Evolutionary conservation across 2,888 invertebrate genomes (phyloP).

Genomic region (Himalopsyche kuldschensis): DNA sequence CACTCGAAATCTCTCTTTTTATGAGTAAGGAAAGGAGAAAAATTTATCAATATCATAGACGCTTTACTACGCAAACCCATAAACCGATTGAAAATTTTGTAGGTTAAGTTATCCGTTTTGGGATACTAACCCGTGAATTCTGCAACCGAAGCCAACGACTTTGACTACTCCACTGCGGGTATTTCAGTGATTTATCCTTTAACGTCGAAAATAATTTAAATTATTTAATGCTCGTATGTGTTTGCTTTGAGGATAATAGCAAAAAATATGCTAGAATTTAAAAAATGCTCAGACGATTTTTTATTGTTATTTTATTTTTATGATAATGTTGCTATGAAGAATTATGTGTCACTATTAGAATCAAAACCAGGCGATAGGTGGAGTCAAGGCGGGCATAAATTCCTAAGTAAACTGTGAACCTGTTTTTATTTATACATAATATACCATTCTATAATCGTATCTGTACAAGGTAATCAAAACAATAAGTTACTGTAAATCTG

Average conservation of each 20-base stretch:
- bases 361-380: background rate
- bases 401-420: constrained; percentile 1
- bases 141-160: too few species aligned
- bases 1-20: too few species aligned
- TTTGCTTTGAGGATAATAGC: background rate
- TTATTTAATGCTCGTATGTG: too few species aligned
- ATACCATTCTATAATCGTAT: background rate
- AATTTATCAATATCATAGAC: too few species aligned
- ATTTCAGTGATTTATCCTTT: too few species aligned
- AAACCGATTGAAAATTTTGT: too few species aligned
- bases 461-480: background rate
- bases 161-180: too few species aligned
- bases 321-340: background rate
- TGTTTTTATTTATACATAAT: background rate
- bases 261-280: background rate
- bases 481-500: constrained; percentile 2
- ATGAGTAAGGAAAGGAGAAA: too few species aligned
- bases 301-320: background rate
- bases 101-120: too few species aligned
- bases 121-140: too few species aligned
- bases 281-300: background rate
- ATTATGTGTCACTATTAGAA: background rate
- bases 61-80: too few species aligned
- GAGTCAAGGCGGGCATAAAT: background rate
- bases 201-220: too few species aligned